These are phyloP conservation scores for Drusus annulatus DNA, from an alignment of 1,140 invertebrate genomes.

Conservation along the genomic window DNA sequence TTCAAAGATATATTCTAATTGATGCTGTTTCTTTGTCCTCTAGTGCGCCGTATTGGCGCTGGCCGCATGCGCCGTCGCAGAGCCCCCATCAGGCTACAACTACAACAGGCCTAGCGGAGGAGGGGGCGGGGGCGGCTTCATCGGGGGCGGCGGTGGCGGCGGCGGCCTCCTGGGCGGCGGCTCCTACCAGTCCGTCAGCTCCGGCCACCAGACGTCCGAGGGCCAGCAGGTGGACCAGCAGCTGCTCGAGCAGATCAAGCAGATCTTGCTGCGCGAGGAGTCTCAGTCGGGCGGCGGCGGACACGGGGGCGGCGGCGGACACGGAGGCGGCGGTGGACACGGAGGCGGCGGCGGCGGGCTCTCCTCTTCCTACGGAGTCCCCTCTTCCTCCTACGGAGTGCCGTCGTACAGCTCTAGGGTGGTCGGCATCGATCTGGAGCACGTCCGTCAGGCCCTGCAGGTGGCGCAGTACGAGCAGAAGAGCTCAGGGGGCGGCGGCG, in stretches of 20 bases:
- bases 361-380: slow-evolving; percentile 74
- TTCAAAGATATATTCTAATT: not conserved
- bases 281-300: slow-evolving; percentile 67
- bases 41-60: slow-evolving; percentile 71
- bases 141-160: slow-evolving; percentile 58
- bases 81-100: slow-evolving; percentile 69
- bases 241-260: slow-evolving; percentile 82
- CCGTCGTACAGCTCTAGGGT: slow-evolving; percentile 74
- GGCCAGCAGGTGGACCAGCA: slow-evolving; percentile 80
- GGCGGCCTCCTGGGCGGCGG: slow-evolving; percentile 69
- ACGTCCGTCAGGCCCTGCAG: slow-evolving; percentile 83
- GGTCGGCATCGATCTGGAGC: slow-evolving; percentile 82
- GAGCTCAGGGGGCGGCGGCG: slow-evolving; percentile 66
- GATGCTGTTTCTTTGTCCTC: slow-evolving; percentile 52
- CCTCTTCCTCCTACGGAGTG: slow-evolving; percentile 73
- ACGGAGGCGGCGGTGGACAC: slow-evolving; percentile 67
- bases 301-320: slow-evolving; percentile 62
- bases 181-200: slow-evolving; percentile 77
- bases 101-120: slow-evolving; percentile 68
- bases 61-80: slow-evolving; percentile 66
- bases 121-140: slow-evolving; percentile 57
- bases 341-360: slow-evolving; percentile 67
- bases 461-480: slow-evolving; percentile 80
- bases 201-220: slow-evolving; percentile 80
- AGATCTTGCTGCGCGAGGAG: slow-evolving; percentile 83